Evolutionary conservation across 2,113 vertebrate genomes (phyloP).

Genomic region (Nymphicus hollandicus): DNA sequence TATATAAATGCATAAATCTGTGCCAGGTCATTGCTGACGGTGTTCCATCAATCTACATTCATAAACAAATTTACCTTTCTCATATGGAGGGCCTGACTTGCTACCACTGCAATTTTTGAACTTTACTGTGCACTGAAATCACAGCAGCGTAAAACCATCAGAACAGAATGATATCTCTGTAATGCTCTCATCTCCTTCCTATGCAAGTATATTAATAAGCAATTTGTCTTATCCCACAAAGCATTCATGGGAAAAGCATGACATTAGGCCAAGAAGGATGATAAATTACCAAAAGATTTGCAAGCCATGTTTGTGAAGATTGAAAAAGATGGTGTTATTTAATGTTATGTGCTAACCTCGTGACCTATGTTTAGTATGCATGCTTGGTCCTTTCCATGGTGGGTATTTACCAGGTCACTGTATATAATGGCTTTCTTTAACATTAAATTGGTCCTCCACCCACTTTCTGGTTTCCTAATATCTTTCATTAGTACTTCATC

Average conservation of each 20-base stretch:
- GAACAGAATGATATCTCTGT: background rate
- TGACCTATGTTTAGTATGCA: background rate
- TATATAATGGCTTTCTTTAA: background rate
- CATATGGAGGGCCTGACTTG: background rate
- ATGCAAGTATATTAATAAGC: background rate
- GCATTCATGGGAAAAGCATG: background rate
- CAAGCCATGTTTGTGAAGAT: background rate
- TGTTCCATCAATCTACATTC: background rate
- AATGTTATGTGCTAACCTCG: background rate
- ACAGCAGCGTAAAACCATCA: background rate
- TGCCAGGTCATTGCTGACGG: background rate
- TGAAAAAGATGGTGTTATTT: background rate
- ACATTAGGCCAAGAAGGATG: background rate
- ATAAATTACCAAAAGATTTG: background rate
- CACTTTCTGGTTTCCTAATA: background rate
- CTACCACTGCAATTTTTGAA: background rate
- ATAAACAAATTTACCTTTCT: background rate
- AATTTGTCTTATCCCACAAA: slow-evolving; percentile 11
- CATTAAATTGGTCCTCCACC: background rate
- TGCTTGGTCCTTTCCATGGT: background rate
- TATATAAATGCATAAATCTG: background rate
- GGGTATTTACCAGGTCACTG: background rate
- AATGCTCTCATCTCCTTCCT: background rate
- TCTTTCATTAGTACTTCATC: background rate
- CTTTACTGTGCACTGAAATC: background rate